Evolutionary conservation across 2,888 invertebrate species (phyloP), one percentile per base, ranked within the genome.

Genomic region (Monochamus alternatus): DNA sequence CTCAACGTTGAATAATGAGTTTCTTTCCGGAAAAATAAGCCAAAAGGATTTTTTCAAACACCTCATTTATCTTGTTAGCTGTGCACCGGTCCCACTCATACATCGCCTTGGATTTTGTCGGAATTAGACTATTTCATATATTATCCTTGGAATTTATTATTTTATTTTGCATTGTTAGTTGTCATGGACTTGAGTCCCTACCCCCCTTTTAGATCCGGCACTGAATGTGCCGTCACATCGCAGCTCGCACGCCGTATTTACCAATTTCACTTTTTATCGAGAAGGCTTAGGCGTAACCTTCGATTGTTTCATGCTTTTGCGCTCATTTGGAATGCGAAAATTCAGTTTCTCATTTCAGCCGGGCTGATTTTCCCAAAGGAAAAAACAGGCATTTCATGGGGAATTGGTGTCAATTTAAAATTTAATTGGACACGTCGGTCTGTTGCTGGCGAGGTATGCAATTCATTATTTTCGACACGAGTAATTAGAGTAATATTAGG

Each of bases 261-360:
- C 69, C 69, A 38, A 71, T 71, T 71, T 63, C 47, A 71, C 71
- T 69, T 69, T 69, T 69, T 69, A 60, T 69, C 69, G 31, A 60
- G 5, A 32, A 31, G 22, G 14, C 31, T 30, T 65, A 64, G 63
- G 44, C 64, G 47, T 51, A 64, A 44, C 14, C 44, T 64, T 64
- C 44, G 63, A 22, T 8, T 64, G 51, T 65, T 65, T 65, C 47
- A 65, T 65, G 64, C 4, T 22, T 65, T 65, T 65, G 22, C 51
- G 12, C 22, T 30, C 22, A 65, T 10, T 47, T 47, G 10, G 47
- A 47, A 47, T 12, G 47, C 47, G 47, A 47, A 47, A 47, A 47
- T 12, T 47, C 47, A 47, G 47, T 47, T 47, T 47, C 10, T 47
- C 47, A 10, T 10, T 47, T 47, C 12, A 10, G 8, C 47, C 7